Evolutionary conservation across 2,888 invertebrate genomes (phyloP), one percentile per base, ranked within the genome.

Genomic region (Thera obeliscata): DNA sequence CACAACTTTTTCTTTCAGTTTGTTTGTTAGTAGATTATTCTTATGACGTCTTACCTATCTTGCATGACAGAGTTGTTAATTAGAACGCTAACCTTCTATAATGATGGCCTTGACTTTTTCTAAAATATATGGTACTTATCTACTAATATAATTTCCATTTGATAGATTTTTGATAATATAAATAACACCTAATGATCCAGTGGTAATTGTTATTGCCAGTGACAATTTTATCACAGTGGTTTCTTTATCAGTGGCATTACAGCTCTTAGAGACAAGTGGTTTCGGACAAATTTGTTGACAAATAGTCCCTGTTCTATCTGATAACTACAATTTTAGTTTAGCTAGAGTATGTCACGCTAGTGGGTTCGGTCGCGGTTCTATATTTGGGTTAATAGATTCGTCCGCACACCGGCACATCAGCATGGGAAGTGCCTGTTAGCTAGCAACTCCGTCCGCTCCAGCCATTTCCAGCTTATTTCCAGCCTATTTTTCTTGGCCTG

Each of bases 311-410:
- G 41, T 50, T 8, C n/a, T 43, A 43, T 43, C 9, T 64, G 68
- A 69, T 69, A 46, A 22, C 22, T 7, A 64, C 64, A 67, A 50
- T 57, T 75, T 9, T 64, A 59, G 56, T 67, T 63, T 55, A 35
- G 76, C 78, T 78, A 81, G 81, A 81, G 77, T 78, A 79, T 76
- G 81, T 80, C 84, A 84, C 84, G 88, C 85, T 82, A 86, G 83
- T 78, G 71, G 74, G 80, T 81, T 83, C 87, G 89, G 91, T 91
- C 86, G 91, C 83, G 92, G 91, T 89, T 86, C 89, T 93, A 90
- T 91, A 93, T 93, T 91, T 93, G 91, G 93, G 93, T 93, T 92
- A 93, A 93, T 93, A 87, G 93, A 90, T 91, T 90, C 92, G 91
- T 93, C 93, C 93, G 91, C 87, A 83, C 85, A 79, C 83, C 81